phyloP scores from a whole-genome alignment of 2,888 invertebrate species.

The Catocala sponsa region DNA sequence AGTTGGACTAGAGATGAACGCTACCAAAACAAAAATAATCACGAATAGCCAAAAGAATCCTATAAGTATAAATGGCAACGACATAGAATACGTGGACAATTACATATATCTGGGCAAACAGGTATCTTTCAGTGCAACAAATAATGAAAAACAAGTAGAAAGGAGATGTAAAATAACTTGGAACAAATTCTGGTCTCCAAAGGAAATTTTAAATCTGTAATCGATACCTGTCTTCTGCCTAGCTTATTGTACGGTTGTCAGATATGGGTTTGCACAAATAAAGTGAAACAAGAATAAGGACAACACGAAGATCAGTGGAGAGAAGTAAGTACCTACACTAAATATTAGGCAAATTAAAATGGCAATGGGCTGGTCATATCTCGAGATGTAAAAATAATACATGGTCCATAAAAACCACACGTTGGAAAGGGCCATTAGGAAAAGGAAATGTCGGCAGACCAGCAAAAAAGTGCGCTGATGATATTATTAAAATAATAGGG shows the following conservation, averaged over 20 bases:
- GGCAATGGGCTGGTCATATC: constrained; percentile 9
- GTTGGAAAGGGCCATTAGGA: not conserved
- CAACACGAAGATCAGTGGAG: not conserved
- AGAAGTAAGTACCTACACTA: constrained; percentile 6
- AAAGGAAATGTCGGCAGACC: not conserved
- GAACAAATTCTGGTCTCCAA: not conserved
- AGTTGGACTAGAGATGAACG: no score
- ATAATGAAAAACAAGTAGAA: no score
- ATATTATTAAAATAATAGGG: not conserved
- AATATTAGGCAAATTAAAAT: constrained; percentile 2
- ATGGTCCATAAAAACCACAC: constrained; percentile 4
- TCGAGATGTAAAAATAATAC: constrained; percentile 3
- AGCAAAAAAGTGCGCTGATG: not conserved
- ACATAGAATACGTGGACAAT: no score
- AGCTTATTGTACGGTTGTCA: no score
- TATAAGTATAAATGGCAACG: no score
- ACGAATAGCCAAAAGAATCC: no score
- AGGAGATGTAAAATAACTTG: no score
- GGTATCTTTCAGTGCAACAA: no score
- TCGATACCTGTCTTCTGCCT: not conserved
- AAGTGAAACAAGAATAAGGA: not conserved
- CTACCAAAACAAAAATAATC: no score
- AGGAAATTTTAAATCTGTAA: constrained; percentile 2
- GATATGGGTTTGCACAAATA: not conserved
- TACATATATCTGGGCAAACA: no score